Conservation (phyloP, 2,888 invertebrate species). For the Pristionchus entomophagus region DNA sequence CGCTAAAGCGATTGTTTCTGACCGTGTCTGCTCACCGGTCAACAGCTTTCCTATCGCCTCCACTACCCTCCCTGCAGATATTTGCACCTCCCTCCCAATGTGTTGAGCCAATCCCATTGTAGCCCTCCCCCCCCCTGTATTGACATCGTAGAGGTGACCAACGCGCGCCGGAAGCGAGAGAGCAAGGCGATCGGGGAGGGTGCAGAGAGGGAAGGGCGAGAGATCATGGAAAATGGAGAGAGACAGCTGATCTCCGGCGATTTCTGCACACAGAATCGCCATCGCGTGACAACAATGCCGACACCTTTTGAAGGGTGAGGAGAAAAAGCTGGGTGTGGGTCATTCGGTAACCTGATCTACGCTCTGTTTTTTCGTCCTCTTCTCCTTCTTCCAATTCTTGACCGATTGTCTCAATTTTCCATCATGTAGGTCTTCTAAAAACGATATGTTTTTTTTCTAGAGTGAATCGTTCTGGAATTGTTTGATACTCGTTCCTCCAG, state of each 20-base stretch:
- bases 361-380: neutral
- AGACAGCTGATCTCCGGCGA: neutral
- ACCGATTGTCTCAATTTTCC: no score
- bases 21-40: neutral
- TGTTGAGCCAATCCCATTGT: slow-evolving; percentile 42
- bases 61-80: neutral
- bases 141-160: neutral
- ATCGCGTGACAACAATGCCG: neutral
- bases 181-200: neutral
- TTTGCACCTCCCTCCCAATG: neutral
- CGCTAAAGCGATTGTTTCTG: neutral
- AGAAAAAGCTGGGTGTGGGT: slow-evolving; percentile 12
- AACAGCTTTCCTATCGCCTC: no score
- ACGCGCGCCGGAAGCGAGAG: slow-evolving; percentile 5
- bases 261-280: slow-evolving; percentile 33
- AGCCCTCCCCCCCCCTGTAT: neutral
- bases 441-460: no score
- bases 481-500: no score
- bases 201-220: neutral
- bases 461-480: no score
- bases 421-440: no score
- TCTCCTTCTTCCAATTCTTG: neutral
- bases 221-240: neutral
- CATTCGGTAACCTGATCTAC: neutral
- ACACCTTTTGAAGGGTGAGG: neutral